These are phyloP conservation scores for Megamerina dolium DNA, from an alignment of 2,888 invertebrate genomes.

Conservation along the genomic window DNA sequence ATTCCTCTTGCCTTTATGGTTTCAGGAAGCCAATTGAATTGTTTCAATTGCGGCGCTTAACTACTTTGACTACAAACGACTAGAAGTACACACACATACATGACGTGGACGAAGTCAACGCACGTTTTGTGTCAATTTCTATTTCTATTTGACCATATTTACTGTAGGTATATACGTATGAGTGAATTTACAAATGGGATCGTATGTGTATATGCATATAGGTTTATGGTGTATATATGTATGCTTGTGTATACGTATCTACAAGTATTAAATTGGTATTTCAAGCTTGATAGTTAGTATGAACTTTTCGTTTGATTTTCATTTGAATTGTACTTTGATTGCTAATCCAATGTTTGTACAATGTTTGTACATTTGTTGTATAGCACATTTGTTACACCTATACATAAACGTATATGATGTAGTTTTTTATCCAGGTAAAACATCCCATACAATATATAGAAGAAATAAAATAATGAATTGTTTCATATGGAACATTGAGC, in stretches of 20 bases:
- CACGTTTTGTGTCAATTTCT: slow-evolving; percentile 9
- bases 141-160: slow-evolving; percentile 1
- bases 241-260: not conserved
- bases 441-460: too few species aligned
- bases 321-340: slow-evolving; percentile 3
- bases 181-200: not conserved
- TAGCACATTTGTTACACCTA: too few species aligned
- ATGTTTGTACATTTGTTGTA: not conserved
- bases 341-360: not conserved
- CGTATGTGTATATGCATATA: not conserved
- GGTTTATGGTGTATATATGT: too few species aligned
- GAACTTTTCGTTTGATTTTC: slow-evolving; percentile 6
- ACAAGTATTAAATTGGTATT: slow-evolving; percentile 11
- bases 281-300: not conserved
- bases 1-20: too few species aligned
- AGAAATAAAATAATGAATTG: too few species aligned
- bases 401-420: too few species aligned
- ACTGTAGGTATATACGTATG: not conserved
- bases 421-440: too few species aligned
- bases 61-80: slow-evolving; percentile 13
- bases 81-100: not conserved
- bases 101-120: slow-evolving; percentile 1
- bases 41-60: slow-evolving; percentile 21
- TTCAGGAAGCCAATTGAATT: slow-evolving; percentile 21
- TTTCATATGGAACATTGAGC: too few species aligned